Base-by-base conservation (phyloP, 2,113 vertebrate genomes). In the Neolamprologus hecqui region DNA sequence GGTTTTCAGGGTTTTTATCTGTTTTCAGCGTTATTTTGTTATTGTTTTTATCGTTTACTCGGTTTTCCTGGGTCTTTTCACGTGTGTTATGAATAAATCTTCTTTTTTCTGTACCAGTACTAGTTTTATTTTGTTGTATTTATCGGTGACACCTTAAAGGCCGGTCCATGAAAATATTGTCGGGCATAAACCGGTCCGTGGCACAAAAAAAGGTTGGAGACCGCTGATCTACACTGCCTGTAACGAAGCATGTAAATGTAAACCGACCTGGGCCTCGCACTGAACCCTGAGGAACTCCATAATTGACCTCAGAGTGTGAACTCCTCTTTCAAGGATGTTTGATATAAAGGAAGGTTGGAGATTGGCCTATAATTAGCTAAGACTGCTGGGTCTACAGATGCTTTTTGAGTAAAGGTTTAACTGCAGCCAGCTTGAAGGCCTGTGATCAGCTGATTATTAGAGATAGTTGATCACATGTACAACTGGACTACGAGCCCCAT, bases 361-460 rank as follows among this genome's bases (percentile, higher is more conserved):
- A 60, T 6, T 19, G 5, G 57, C 28, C 57, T 33, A 0, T 19
- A 60, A 60, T 60, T 31, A 31, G 57, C 2, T 17, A 17, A 6
- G 28, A 1, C 14, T 2, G 57, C 26, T 60, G 57, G 12, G 57
- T 60, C 26, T 31, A 10, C 0, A 31, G 57, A 4, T 60, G 57
- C 2, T 26, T 26, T 57, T 57, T 3, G 0, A 57, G 6, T 57
- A 57, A 57, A 0, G 1, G 26, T 60, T 17, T 4, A 10, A 60
- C 5, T 17, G 0, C 57, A 4, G 28, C 23, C 26, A 60, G 2
- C 57, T 33, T 60, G 0, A 19, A 60, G 0, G 57, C 0, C 8
- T 60, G 57, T 60, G 26, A 9, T 31, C 0, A 60, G 28, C 14
- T 6, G 14, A 60, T 33, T 4, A 60, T 6, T 10, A 60, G 5